These are phyloP conservation scores for Homarus americanus DNA, from an alignment of 1,140 invertebrate species.

Conservation along the genomic window DNA sequence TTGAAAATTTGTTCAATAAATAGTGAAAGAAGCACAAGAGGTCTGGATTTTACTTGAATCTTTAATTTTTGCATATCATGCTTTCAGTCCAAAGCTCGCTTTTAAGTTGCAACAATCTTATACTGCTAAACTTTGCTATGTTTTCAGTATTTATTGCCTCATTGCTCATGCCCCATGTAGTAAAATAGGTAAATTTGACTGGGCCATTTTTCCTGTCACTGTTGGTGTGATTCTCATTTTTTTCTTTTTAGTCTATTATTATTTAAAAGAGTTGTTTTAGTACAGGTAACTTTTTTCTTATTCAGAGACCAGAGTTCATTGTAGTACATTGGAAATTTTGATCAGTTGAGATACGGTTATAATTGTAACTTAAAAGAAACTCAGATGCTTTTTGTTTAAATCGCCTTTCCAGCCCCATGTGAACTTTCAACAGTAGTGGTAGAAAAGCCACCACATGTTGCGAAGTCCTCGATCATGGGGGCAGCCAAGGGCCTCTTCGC, in stretches of 20 bases:
- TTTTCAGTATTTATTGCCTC: conserved; percentile 8
- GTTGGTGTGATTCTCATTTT: too few relatives aligned
- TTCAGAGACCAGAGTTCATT: not conserved
- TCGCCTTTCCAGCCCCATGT: conserved; percentile 68
- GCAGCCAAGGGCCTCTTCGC: conserved; percentile 73
- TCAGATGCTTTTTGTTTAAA: conserved; percentile 42
- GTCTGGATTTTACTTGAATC: conserved; percentile 18
- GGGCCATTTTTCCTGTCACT: conserved; percentile 50
- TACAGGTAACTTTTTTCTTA: not conserved
- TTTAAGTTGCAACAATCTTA: conserved; percentile 33
- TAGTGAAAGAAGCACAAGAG: conserved; percentile 35
- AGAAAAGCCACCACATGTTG: conserved; percentile 67
- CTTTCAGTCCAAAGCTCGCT: conserved; percentile 14
- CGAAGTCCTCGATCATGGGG: conserved; percentile 68
- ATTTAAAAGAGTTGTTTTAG: not conserved
- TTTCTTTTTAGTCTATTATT: not conserved
- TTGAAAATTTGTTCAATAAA: conserved; percentile 61
- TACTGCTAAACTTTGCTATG: conserved; percentile 14
- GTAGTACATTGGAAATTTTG: conserved; percentile 1
- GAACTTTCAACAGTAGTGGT: conserved; percentile 71
- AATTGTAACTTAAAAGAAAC: conserved; percentile 23
- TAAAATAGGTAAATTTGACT: conserved; percentile 43
- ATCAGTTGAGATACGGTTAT: conserved; percentile 24
- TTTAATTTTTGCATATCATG: conserved; percentile 24
- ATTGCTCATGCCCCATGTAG: conserved; percentile 27